Percentiles rank a stretch among this genome's conserved stretches.
phyloP scores from a whole-genome alignment of 2,113 vertebrate genomes.

The Actenoides hombroni region DNA sequence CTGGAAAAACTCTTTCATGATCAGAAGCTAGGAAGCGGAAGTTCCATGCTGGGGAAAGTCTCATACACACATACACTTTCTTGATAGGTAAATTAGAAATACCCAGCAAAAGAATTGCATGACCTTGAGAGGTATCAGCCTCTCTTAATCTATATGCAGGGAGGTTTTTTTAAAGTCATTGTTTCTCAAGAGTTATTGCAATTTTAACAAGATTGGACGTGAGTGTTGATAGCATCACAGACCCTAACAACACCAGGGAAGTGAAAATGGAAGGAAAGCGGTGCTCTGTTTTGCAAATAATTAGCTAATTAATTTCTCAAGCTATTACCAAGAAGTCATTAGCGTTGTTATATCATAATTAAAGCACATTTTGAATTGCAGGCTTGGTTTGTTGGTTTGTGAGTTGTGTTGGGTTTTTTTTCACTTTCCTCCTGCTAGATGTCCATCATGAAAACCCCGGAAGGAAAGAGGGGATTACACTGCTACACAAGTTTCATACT shows the following conservation, averaged over 20 bases:
- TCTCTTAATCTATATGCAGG: not conserved
- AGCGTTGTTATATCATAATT: not conserved
- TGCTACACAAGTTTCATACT: not conserved
- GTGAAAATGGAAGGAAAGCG: not conserved
- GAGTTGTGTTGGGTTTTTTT: not conserved
- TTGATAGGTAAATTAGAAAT: not conserved
- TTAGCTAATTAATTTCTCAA: not conserved
- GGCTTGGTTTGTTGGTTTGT: not conserved
- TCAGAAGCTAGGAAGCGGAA: not conserved
- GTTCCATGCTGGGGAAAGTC: not conserved
- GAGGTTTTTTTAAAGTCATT: not conserved
- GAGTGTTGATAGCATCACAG: not conserved
- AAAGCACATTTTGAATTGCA: not conserved
- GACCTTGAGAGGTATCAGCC: not conserved
- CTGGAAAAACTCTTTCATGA: not conserved
- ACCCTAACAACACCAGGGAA: not conserved
- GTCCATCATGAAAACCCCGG: not conserved
- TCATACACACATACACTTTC: not conserved
- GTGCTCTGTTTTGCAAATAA: not conserved
- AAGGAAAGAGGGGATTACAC: not conserved
- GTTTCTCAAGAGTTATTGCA: slow-evolving; percentile 6
- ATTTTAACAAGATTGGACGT: not conserved
- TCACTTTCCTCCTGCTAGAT: not conserved
- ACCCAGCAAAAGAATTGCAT: not conserved
- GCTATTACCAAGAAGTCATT: not conserved